Base-by-base conservation (phyloP, 2,113 vertebrate genomes). In the Ceyx melanurus region DNA sequence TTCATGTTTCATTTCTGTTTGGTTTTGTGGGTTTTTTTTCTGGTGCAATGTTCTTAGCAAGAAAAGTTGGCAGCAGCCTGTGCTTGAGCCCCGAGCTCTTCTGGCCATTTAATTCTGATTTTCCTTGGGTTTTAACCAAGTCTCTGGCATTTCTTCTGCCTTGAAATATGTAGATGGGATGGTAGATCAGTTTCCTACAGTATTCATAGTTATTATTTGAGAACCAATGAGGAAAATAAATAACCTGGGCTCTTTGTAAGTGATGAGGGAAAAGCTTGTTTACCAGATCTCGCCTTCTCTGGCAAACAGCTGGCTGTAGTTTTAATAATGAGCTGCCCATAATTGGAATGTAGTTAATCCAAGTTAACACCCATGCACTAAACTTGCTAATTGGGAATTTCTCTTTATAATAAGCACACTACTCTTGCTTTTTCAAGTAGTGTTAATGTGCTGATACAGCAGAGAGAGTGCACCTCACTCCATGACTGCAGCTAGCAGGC, bases 361-460 rank as follows among this genome's bases (percentile, higher is more conserved):
- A 84, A 96, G 88, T 93, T 95, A 96, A 94, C 86, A 91, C 88
- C 66, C 90, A 57, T 83, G 82, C 82, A 95, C 94, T 93, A 94
- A 94, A 95, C 84, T 93, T 86, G 93, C 95, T 96, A 96, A 97
- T 96, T 97, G 93, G 95, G 93, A 95, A 62, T 90, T 94, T 95
- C 90, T 96, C 85, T 96, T 97, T 93, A 86, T 94, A 94, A 94
- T 87, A 95, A 96, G 94, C 72, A 73, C 86, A 95, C 95, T 93
- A 91, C 90, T 96, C 94, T 84, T 89, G 81, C 91, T 88, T 96
- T 93, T 92, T 94, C 93, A 70, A 92, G 57, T 79, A 80, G 80
- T 18, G 87, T 56, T 86, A 92, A 31, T 57, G 5, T 84, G 93
- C 94, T 97, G 95, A 97, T 90, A 42, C 91, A 94, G 94, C 92